These are phyloP conservation scores for Tarsius wallacei DNA, from an alignment of 2,797 vertebrate genomes.

Conservation along the genomic window DNA sequence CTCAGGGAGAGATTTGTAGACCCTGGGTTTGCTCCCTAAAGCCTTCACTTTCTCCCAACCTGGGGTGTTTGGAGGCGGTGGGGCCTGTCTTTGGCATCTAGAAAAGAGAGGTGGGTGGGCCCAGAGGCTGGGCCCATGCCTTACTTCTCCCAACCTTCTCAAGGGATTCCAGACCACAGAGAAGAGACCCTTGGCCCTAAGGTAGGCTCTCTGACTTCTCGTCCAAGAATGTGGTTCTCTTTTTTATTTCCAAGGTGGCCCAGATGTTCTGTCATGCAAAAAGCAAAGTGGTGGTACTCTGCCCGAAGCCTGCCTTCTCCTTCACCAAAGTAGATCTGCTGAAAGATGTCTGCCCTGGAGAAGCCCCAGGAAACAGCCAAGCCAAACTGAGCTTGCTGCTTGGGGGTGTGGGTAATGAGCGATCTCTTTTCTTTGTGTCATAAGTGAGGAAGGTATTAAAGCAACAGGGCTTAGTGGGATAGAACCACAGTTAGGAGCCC, in stretches of 20 bases:
- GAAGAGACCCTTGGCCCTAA: background rate
- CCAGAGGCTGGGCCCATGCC: background rate
- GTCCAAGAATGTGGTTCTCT: background rate
- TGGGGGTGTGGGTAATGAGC: background rate
- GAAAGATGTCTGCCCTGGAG: constrained; percentile 8
- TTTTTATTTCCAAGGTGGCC: background rate
- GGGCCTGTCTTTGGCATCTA: background rate
- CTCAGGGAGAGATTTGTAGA: background rate
- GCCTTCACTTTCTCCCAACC: background rate
- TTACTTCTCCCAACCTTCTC: background rate
- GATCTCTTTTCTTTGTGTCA: background rate
- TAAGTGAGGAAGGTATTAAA: background rate
- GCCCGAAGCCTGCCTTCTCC: background rate
- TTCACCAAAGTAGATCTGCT: background rate
- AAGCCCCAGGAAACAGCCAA: background rate
- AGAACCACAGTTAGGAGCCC: background rate
- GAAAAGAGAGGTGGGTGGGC: background rate
- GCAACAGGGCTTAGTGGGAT: background rate
- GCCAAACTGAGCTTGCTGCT: background rate
- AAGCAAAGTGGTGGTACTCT: background rate
- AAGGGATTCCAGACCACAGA: background rate
- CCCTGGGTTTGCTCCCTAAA: background rate
- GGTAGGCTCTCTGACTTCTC: background rate
- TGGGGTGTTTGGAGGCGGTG: background rate
- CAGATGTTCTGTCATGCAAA: background rate